Evolutionary conservation across 2,113 vertebrate genomes (phyloP).

Genomic region (Turnix velox): DNA sequence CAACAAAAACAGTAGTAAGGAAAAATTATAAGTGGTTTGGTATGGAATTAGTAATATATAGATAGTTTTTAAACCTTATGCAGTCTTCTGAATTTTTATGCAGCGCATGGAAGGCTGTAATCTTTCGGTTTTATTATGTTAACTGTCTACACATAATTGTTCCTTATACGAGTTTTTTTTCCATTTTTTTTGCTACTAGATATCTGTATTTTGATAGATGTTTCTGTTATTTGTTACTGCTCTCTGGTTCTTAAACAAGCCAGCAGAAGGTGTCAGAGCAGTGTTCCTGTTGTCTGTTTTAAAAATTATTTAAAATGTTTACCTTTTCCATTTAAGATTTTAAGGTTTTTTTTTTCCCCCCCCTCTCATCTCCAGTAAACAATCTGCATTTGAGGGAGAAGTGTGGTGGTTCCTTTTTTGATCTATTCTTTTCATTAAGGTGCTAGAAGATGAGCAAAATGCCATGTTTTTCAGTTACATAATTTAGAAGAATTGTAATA

Average conservation of each 20-base stretch:
- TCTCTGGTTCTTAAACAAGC: neutral
- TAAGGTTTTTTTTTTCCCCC: neutral
- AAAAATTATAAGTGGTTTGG: neutral
- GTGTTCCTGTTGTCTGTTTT: neutral
- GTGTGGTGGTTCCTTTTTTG: neutral
- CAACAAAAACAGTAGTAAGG: neutral
- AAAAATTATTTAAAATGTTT: neutral
- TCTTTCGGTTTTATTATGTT: neutral
- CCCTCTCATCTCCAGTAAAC: neutral
- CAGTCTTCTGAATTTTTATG: neutral
- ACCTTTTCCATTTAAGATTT: neutral
- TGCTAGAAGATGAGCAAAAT: neutral
- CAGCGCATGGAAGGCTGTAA: neutral
- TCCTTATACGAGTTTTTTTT: neutral
- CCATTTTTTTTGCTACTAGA: conserved; percentile 23
- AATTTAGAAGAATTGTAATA: neutral
- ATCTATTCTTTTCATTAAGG: neutral
- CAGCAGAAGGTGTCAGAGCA: conserved; percentile 31
- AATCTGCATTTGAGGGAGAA: neutral
- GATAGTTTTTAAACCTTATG: neutral
- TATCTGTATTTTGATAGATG: conserved; percentile 16
- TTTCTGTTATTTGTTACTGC: conserved; percentile 36
- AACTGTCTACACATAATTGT: neutral
- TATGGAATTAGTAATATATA: neutral
- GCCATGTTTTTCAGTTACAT: neutral